Evolutionary conservation across 2,888 invertebrate genomes (phyloP).

Genomic region (Sesia apiformis): DNA sequence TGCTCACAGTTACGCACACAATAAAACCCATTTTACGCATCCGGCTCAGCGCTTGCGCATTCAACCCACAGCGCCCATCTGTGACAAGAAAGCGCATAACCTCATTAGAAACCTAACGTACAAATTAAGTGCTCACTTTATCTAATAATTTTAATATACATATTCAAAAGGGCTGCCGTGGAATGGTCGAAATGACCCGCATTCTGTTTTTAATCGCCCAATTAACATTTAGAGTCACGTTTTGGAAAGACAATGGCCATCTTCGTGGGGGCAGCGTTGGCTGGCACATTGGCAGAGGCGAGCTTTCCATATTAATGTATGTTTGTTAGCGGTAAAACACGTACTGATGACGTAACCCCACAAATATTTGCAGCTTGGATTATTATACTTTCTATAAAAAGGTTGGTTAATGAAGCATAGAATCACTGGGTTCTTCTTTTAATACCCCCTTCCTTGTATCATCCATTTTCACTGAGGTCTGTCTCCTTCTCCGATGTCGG

Average conservation of each 20-base stretch:
- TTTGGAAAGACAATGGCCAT: constrained; percentile 71
- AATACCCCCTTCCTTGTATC: constrained; percentile 5
- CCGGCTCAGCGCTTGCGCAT: constrained; percentile 66
- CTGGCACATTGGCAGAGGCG: constrained; percentile 66
- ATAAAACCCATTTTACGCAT: constrained; percentile 68
- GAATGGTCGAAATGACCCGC: constrained; percentile 73
- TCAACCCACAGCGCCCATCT: constrained; percentile 56
- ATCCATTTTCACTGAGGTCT: too few species aligned
- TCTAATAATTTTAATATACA: constrained; percentile 74
- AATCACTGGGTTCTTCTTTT: constrained; percentile 9
- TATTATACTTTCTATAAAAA: background rate
- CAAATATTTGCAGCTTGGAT: constrained; percentile 38
- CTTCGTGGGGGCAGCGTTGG: constrained; percentile 69
- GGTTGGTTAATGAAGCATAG: background rate
- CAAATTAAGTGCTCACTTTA: constrained; percentile 62
- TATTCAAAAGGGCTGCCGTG: constrained; percentile 68
- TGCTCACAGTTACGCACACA: constrained; percentile 50
- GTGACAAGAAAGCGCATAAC: constrained; percentile 74
- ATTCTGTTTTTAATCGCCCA: constrained; percentile 72
- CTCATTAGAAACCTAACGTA: constrained; percentile 69
- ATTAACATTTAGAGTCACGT: constrained; percentile 74
- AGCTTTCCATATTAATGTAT: constrained; percentile 73
- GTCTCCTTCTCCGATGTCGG: too few species aligned
- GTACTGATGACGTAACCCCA: constrained; percentile 59
- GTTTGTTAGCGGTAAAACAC: constrained; percentile 73